Evolutionary conservation across 2,888 invertebrate species (phyloP).

Genomic region (Melolontha melolontha): DNA sequence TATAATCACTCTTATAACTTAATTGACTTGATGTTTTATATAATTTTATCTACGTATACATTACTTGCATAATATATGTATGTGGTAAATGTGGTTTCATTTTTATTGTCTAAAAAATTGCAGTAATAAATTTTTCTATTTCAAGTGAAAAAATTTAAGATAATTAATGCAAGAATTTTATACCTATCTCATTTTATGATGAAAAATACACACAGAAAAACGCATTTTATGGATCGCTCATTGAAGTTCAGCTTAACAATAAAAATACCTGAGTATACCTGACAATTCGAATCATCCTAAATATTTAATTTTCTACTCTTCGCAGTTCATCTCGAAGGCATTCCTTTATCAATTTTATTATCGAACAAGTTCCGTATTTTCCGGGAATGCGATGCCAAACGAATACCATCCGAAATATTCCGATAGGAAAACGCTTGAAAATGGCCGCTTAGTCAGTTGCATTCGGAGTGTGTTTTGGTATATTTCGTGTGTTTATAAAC

Average conservation of each 20-base stretch:
- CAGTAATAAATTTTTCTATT: too few species aligned
- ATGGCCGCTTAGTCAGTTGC: conserved; percentile 40
- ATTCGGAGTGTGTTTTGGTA: conserved; percentile 30
- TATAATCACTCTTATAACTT: too few species aligned
- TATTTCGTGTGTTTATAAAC: conserved; percentile 39
- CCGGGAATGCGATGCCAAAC: conserved; percentile 34
- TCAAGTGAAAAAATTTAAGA: too few species aligned
- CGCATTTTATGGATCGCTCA: too few species aligned
- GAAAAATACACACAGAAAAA: too few species aligned
- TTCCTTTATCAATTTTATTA: conserved; percentile 27
- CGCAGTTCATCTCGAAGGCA: conserved; percentile 4
- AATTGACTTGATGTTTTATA: too few species aligned
- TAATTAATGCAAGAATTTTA: too few species aligned
- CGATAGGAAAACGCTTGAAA: conserved; percentile 39
- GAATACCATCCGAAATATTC: conserved; percentile 20
- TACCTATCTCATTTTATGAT: too few species aligned
- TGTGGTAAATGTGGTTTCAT: too few species aligned
- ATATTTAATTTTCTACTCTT: conserved; percentile 35
- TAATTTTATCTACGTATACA: too few species aligned
- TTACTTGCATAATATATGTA: too few species aligned
- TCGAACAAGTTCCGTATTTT: conserved; percentile 40
- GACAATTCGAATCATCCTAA: conserved; percentile 33
- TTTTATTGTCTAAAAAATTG: too few species aligned
- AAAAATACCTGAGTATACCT: background rate
- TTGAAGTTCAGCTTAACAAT: background rate